Conservation (phyloP, 2,113 vertebrate genomes). For the Oreochromis aureus region DNA sequence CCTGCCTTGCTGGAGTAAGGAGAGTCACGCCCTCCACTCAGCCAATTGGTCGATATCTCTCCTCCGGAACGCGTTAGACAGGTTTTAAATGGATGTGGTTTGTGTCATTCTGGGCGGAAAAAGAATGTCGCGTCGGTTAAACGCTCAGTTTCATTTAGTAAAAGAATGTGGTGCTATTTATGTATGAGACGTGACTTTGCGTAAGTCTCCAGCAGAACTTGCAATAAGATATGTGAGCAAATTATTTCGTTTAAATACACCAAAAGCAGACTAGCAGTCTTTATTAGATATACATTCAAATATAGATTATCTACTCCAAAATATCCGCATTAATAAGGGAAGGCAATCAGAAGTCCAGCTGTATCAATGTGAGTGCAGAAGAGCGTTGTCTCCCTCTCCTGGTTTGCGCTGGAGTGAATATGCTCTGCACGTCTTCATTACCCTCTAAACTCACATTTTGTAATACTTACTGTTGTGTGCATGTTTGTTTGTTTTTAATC, state of each 20-base stretch:
- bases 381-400: conserved; percentile 67
- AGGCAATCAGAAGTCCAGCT: not conserved
- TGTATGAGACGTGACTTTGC: not conserved
- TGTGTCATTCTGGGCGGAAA: conserved; percentile 42
- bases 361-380: not conserved
- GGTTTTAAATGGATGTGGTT: conserved; percentile 47
- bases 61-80: conserved; percentile 53
- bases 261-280: not conserved
- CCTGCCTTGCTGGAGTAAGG: conserved; percentile 44
- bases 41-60: conserved; percentile 58
- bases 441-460: not conserved
- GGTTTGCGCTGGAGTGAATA: not conserved
- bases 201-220: not conserved
- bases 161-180: not conserved
- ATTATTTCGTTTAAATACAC: not conserved
- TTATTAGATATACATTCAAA: not conserved
- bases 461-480: not conserved
- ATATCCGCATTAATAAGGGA: not conserved
- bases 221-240: not conserved
- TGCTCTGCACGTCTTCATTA: not conserved
- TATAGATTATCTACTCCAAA: not conserved
- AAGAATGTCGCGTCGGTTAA: not conserved
- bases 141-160: not conserved
- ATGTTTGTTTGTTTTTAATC: not conserved
- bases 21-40: conserved; percentile 52